A percentile compares a stretch with the other conserved stretches of the same genome.
phyloP scores from a whole-genome alignment of 1,140 invertebrate species.

The Neotoxoptera formosana region DNA sequence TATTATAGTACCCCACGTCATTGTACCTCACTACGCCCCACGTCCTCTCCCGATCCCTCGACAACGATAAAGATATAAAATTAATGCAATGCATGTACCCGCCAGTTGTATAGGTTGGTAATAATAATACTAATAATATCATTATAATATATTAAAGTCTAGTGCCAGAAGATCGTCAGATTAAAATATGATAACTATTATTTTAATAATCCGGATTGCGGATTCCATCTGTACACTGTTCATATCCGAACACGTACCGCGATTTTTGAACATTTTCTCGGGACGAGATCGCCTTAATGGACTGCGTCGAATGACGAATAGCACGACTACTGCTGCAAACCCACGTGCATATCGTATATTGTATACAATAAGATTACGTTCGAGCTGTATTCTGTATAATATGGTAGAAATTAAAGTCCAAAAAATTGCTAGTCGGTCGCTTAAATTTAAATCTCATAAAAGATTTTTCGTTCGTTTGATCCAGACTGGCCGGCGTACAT shows the following conservation, averaged over 20 bases:
- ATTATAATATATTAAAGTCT: not conserved
- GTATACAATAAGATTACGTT: not conserved
- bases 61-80: not conserved
- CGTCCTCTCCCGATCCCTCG: too few relatives aligned
- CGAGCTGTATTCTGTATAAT: too few relatives aligned
- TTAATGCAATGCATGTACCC: not conserved
- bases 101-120: not conserved
- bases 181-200: not conserved
- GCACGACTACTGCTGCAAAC: not conserved
- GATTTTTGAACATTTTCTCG: not conserved
- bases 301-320: not conserved
- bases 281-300: too few relatives aligned
- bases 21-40: not conserved
- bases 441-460: not conserved
- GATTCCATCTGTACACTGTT: not conserved
- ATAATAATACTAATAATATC: not conserved
- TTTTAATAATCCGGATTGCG: not conserved
- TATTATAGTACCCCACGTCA: not conserved
- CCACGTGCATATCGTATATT: not conserved
- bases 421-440: not conserved
- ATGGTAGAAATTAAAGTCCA: not conserved
- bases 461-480: not conserved
- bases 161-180: not conserved
- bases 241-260: not conserved
- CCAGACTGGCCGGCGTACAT: not conserved